Conservation (phyloP, 2,797 vertebrate species). For the Sebastes vulpes region DNA sequence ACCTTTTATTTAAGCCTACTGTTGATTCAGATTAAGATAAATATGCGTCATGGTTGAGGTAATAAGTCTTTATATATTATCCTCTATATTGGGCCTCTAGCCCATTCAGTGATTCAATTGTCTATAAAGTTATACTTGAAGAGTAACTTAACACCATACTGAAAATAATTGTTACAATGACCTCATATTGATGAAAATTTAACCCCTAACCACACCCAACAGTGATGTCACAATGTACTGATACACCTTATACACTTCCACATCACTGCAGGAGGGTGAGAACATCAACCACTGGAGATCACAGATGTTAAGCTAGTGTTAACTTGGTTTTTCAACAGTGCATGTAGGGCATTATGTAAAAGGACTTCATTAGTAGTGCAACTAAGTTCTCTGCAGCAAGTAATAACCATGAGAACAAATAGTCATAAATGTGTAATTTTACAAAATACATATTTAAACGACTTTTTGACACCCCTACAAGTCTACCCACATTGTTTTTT, state of each 20-base stretch:
- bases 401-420: too few relatives aligned
- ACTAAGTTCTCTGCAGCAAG: too few relatives aligned
- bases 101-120: not conserved
- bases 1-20: slow-evolving; percentile 1
- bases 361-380: too few relatives aligned
- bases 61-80: not conserved
- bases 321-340: not conserved
- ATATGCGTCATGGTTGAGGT: slow-evolving; percentile 9
- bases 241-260: not conserved
- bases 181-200: not conserved
- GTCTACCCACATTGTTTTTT: too few relatives aligned
- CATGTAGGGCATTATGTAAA: rapidly evolving
- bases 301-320: too few relatives aligned
- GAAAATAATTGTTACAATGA: not conserved
- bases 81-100: not conserved
- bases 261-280: not conserved
- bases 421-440: too few relatives aligned
- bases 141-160: not conserved
- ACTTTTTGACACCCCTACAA: too few relatives aligned
- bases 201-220: not conserved
- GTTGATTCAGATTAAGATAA: slow-evolving; percentile 20
- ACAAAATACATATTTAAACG: too few relatives aligned
- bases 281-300: too few relatives aligned
- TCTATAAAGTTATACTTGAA: not conserved
- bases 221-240: not conserved